Percentiles rank a stretch among this genome's conserved stretches.
Conservation (phyloP, 2,888 invertebrate genomes). For the Capitulum mitella region DNA sequence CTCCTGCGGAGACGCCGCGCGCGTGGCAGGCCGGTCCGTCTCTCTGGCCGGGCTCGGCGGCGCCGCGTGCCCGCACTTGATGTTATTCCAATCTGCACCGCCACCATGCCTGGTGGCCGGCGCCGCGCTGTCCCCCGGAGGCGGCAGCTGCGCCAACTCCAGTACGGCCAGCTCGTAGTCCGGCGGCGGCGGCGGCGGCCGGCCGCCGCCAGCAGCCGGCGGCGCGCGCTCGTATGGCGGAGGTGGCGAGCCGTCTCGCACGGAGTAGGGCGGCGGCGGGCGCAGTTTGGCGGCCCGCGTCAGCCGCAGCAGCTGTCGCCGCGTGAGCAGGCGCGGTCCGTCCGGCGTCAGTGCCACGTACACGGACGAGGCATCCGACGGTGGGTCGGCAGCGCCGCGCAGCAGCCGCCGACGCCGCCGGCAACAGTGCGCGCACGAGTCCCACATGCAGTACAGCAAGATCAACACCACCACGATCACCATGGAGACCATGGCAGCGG, state of each 20-base stretch:
- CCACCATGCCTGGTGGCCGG: too few relatives aligned
- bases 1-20: too few relatives aligned
- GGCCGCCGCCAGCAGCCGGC: neutral
- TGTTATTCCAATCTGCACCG: too few relatives aligned
- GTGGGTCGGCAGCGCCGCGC: neutral
- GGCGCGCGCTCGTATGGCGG: neutral
- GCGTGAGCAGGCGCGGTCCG: conserved; percentile 5
- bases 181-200: neutral
- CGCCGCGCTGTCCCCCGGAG: too few relatives aligned
- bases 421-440: neutral
- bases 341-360: neutral
- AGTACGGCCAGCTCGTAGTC: neutral
- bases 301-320: neutral
- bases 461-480: neutral
- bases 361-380: neutral
- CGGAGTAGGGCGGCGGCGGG: conserved; percentile 9
- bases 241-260: neutral
- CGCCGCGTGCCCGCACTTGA: too few relatives aligned
- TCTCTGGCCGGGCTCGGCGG: too few relatives aligned
- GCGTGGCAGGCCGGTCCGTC: too few relatives aligned
- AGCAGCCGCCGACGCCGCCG: neutral
- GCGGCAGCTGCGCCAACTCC: too few relatives aligned
- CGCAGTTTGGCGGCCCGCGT: neutral
- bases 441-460: conserved; percentile 11
- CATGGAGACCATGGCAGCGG: conserved; percentile 18